A percentile compares a stretch with the other conserved stretches of the same genome.
Evolutionary conservation across 35 echinoderm and acorn worm species (phyloP).

Genomic region (Eucidaris tribuloides): DNA sequence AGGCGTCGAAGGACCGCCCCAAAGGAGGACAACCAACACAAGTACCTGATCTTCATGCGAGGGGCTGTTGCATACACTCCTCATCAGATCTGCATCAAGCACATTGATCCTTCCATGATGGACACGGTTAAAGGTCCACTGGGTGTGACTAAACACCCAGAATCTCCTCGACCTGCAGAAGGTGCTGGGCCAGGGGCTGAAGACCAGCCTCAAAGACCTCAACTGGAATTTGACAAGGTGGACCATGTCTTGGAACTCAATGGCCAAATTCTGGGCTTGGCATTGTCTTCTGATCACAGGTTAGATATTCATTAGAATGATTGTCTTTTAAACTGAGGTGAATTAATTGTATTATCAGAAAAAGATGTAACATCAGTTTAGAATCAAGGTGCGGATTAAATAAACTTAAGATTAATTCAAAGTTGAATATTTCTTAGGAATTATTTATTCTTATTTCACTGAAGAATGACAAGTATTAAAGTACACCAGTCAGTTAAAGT

Average conservation of each 20-base stretch:
- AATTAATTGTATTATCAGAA: no score
- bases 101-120: slow-evolving; percentile 44
- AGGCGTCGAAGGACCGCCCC: slow-evolving; percentile 21
- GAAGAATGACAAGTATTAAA: no score
- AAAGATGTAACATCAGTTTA: no score
- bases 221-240: slow-evolving; percentile 78
- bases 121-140: slow-evolving; percentile 63
- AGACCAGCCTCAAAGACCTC: not conserved
- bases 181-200: not conserved
- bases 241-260: slow-evolving; percentile 81
- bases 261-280: slow-evolving; percentile 74
- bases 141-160: slow-evolving; percentile 11
- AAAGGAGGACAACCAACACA: slow-evolving; percentile 41
- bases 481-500: no score
- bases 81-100: slow-evolving; percentile 81
- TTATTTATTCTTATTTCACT: no score
- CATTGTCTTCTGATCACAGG: slow-evolving; percentile 81
- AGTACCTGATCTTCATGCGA: slow-evolving; percentile 67
- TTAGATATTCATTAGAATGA: no score
- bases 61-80: slow-evolving; percentile 72
- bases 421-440: no score
- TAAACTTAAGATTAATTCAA: no score
- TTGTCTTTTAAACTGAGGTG: no score
- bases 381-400: no score
- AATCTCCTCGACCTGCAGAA: not conserved